phyloP scores from a whole-genome alignment of 2,797 vertebrate species.

The Chiroxiphia lanceolata region DNA sequence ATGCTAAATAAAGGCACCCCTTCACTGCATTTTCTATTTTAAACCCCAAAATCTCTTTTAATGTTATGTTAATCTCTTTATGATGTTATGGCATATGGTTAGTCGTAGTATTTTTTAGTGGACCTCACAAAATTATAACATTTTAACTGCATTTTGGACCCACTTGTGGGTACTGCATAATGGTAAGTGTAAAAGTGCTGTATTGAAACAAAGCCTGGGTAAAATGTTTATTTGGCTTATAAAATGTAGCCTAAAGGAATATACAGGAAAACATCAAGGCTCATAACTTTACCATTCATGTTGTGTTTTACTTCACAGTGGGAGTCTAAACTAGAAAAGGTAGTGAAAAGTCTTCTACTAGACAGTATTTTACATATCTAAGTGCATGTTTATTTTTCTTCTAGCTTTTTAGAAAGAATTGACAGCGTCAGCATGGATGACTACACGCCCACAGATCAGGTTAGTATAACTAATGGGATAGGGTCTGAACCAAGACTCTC shows the following conservation, averaged over 20 bases:
- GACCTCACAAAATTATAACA: not conserved
- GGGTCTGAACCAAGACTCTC: not conserved
- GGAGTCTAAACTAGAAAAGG: not conserved
- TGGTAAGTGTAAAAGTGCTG: not conserved
- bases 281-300: not conserved
- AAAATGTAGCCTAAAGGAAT: not conserved
- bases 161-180: not conserved
- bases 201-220: not conserved
- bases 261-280: not conserved
- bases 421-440: conserved; percentile 96
- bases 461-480: conserved; percentile 57
- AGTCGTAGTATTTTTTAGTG: not conserved
- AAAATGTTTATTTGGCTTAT: not conserved
- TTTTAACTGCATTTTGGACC: not conserved
- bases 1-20: not conserved
- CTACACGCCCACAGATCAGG: conserved; percentile 99
- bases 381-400: conserved; percentile 49
- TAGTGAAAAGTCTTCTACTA: not conserved
- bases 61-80: too few species aligned
- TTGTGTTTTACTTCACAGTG: not conserved
- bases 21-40: not conserved
- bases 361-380: conserved; percentile 11
- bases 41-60: not conserved
- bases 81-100: not conserved
- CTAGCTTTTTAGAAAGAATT: conserved; percentile 97